Evolutionary conservation across 2,797 vertebrate species (phyloP).

Genomic region (Okamejei kenojei): DNA sequence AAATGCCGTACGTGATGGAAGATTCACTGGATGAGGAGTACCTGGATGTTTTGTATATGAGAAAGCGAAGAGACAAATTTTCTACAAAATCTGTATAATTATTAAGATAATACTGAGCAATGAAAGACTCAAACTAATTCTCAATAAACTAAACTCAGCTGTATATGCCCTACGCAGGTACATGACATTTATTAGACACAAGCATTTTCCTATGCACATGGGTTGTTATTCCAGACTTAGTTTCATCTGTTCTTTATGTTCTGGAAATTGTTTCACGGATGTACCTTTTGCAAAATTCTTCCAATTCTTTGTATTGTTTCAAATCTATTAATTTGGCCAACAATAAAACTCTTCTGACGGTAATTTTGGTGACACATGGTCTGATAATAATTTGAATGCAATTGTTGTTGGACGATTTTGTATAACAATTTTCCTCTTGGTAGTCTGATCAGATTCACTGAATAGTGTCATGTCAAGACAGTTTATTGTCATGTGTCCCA

Average conservation of each 20-base stretch:
- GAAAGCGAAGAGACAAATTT: conserved; percentile 27
- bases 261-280: background rate
- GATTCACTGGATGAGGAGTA: conserved; percentile 22
- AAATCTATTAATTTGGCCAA: background rate
- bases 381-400: background rate
- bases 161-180: background rate
- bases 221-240: background rate
- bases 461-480: no score
- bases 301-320: background rate
- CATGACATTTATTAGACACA: background rate
- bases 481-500: no score
- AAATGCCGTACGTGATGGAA: conserved; percentile 29
- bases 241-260: background rate
- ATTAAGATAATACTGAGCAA: background rate
- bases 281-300: background rate
- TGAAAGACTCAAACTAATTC: background rate
- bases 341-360: conserved; percentile 16
- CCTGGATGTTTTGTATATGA: conserved; percentile 28
- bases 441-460: background rate
- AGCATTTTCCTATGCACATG: background rate
- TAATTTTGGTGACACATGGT: no score
- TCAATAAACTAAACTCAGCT: background rate
- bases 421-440: background rate
- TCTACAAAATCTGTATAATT: conserved; percentile 26
- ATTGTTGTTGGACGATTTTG: background rate